These are phyloP conservation scores for Caenorhabditis sinica DNA, from an alignment of 2,888 invertebrate genomes.

Conservation along the genomic window DNA sequence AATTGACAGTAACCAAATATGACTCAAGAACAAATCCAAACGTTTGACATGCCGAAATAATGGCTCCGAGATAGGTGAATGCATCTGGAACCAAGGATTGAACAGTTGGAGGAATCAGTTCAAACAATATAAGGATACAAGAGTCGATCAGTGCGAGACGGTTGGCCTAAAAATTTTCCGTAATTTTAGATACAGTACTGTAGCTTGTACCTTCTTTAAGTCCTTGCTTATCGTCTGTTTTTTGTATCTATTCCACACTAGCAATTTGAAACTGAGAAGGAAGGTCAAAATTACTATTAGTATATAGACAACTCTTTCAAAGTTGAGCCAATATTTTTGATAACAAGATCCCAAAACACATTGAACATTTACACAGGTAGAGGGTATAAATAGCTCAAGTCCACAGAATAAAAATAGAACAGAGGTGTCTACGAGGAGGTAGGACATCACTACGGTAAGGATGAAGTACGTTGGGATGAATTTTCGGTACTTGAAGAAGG, in stretches of 20 bases:
- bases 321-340: constrained; percentile 6
- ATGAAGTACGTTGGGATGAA: constrained; percentile 1
- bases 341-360: constrained; percentile 17
- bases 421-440: not conserved
- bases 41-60: constrained; percentile 9
- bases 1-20: not conserved
- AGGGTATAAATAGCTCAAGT: not conserved
- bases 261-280: not conserved
- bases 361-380: constrained; percentile 12
- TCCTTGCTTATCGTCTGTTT: not conserved
- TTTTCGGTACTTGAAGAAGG: constrained; percentile 17
- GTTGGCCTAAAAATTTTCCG: not conserved
- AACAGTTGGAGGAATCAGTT: not conserved
- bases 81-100: not conserved
- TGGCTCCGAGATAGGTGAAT: not conserved
- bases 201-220: not conserved
- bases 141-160: constrained; percentile 24
- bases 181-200: not conserved
- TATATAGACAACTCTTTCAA: constrained; percentile 6
- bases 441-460: not conserved
- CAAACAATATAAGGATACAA: not conserved
- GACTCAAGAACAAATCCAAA: constrained; percentile 13
- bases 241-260: constrained; percentile 1
- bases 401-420: constrained; percentile 18
- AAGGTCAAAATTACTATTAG: not conserved